Evolutionary conservation across 2,797 vertebrate genomes (phyloP), one percentile per base, ranked within the genome.

Genomic region (Salmo trutta): DNA sequence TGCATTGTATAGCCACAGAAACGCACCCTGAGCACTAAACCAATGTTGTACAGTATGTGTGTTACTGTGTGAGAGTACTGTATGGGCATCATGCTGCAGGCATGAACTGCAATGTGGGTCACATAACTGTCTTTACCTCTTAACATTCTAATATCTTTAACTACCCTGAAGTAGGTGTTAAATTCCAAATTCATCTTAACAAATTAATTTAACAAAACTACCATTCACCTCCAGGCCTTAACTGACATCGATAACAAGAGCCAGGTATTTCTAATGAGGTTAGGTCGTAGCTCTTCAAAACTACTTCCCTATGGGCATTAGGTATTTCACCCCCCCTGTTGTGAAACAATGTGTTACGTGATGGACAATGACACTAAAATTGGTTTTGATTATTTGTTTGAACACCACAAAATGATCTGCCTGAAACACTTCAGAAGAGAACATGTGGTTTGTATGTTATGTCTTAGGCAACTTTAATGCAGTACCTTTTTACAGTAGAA

Each of bases 71-170:
- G 82, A 41, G 56, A 64, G 51, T 77, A 59, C 59, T 73, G 19
- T 19, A 41, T 69, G 6, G 33, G 5, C 29, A 69, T 74, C 75
- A 74, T 68, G 24, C 66, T 75, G 80, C 79, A 81, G 79, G 86
- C 66, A 86, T 77, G 31, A 84, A 31, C 72, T 82, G 68, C 68
- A 51, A 81, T 77, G 81, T 33, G 78, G 76, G 73, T 77, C 72
- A 86, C 41, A 1, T 71, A 17, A 65, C 47, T 80, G 75, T 75
- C 27, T 85, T 80, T 81, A 53, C 54, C 75, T 75, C 74, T 19
- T 21, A 73, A 51, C 70, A 51, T 4, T 71, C 7, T 10, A 17
- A 56, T 7, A 59, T 12, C 59, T 54, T 15, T 74, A 1, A 53
- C 51, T 27, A 54, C 5, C 15, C 21, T 72, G 51, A 72, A 17